phyloP scores from a whole-genome alignment of 2,113 vertebrate species.

The Gopherus flavomarginatus region DNA sequence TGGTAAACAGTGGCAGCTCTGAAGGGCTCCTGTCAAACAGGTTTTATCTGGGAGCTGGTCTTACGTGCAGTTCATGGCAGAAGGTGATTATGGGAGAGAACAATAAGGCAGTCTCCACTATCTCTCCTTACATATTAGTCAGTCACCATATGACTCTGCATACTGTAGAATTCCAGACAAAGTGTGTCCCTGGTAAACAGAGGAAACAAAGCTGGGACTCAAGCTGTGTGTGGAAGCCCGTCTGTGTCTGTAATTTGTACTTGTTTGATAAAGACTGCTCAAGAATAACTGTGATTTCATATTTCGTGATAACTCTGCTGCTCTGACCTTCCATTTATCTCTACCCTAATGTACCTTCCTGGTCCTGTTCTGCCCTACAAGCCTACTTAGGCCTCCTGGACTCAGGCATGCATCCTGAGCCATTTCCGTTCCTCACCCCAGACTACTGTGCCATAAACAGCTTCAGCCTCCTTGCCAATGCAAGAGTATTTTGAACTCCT shows the following conservation, averaged over 20 bases:
- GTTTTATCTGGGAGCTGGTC: neutral
- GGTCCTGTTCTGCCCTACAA: neutral
- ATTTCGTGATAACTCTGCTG: neutral
- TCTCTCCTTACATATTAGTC: rapidly evolving
- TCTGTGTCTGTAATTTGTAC: neutral
- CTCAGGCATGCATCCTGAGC: neutral
- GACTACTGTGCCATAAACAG: neutral
- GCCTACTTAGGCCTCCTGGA: neutral
- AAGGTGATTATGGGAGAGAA: neutral
- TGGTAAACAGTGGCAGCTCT: neutral
- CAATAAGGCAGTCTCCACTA: neutral
- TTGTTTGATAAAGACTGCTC: neutral
- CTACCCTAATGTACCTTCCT: neutral
- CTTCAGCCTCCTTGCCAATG: neutral
- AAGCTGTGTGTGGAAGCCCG: neutral
- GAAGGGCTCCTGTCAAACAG: neutral
- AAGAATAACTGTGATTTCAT: neutral
- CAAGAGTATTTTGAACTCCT: neutral
- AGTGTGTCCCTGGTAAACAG: neutral
- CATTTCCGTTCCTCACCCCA: neutral
- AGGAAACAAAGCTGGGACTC: neutral
- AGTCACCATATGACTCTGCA: neutral
- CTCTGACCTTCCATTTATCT: neutral
- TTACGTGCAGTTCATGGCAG: neutral
- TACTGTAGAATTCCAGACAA: neutral